Percentiles rank a stretch among this genome's conserved stretches.
These are phyloP conservation scores for Telmatherina bonti DNA, from an alignment of 2,797 vertebrate genomes.

Conservation along the genomic window DNA sequence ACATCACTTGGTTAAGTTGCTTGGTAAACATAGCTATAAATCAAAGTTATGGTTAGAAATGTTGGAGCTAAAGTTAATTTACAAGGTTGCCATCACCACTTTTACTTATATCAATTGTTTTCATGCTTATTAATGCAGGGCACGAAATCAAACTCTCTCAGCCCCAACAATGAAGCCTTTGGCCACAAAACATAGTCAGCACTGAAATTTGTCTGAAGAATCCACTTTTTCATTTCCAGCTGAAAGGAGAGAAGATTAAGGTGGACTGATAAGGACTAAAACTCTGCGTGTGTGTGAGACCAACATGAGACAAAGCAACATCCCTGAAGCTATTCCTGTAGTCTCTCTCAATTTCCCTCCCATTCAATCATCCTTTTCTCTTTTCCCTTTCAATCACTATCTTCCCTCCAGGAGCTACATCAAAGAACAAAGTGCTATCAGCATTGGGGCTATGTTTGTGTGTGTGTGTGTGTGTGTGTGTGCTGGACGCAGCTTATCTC, in stretches of 20 bases:
- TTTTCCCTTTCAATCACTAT: constrained; percentile 50
- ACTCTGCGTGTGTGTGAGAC: constrained; percentile 33
- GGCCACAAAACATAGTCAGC: constrained; percentile 28
- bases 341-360: constrained; percentile 56
- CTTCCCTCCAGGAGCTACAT: constrained; percentile 65
- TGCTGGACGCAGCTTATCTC: constrained; percentile 61
- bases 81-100: too few species aligned
- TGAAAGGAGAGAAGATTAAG: constrained; percentile 49
- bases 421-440: constrained; percentile 64
- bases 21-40: too few species aligned
- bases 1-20: too few species aligned
- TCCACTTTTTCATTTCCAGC: constrained; percentile 23
- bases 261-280: constrained; percentile 45
- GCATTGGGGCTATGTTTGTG: too few species aligned
- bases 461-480: constrained; percentile 44
- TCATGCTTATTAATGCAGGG: background rate
- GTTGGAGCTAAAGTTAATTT: too few species aligned
- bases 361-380: constrained; percentile 58
- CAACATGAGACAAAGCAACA: constrained; percentile 49
- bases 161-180: background rate
- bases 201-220: constrained; percentile 22
- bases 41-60: too few species aligned
- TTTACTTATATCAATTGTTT: background rate
- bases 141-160: background rate
- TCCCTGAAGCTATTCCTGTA: constrained; percentile 69